Conservation (phyloP, 2,797 vertebrate genomes). For the Aeoliscus strigatus region DNA sequence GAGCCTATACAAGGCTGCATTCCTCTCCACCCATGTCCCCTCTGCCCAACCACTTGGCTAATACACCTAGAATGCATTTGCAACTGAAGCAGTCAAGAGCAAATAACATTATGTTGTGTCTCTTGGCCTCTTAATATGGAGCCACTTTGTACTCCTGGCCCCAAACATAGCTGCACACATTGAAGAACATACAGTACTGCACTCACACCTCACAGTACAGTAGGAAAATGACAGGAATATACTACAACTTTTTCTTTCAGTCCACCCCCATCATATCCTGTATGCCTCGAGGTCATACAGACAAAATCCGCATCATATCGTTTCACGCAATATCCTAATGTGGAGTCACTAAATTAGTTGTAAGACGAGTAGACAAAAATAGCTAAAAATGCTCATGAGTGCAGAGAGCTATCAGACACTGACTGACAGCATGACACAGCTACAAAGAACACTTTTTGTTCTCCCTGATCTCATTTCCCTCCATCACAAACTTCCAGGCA, state of each 20-base stretch:
- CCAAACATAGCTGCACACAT: slow-evolving; percentile 19
- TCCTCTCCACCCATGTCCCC: slow-evolving; percentile 71
- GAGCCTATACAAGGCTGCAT: slow-evolving; percentile 83
- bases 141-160: slow-evolving; percentile 31
- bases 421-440: slow-evolving; percentile 6
- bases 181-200: no score
- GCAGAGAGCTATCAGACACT: slow-evolving; percentile 11
- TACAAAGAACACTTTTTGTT: slow-evolving; percentile 7
- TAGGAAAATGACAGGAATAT: no score
- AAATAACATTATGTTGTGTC: slow-evolving; percentile 49
- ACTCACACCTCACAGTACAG: no score
- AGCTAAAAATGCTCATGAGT: slow-evolving; percentile 8
- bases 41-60: slow-evolving; percentile 15
- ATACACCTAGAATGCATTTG: slow-evolving; percentile 38
- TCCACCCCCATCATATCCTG: no score
- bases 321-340: not conserved
- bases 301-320: not conserved
- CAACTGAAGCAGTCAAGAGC: slow-evolving; percentile 31
- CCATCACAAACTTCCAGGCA: slow-evolving; percentile 17
- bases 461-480: slow-evolving; percentile 11
- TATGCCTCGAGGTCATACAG: not conserved
- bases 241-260: not conserved
- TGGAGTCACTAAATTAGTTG: not conserved
- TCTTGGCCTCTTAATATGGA: slow-evolving; percentile 36
- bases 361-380: no score